Evolutionary conservation across 2,113 vertebrate genomes (phyloP).

Genomic region (Eolophus roseicapilla): DNA sequence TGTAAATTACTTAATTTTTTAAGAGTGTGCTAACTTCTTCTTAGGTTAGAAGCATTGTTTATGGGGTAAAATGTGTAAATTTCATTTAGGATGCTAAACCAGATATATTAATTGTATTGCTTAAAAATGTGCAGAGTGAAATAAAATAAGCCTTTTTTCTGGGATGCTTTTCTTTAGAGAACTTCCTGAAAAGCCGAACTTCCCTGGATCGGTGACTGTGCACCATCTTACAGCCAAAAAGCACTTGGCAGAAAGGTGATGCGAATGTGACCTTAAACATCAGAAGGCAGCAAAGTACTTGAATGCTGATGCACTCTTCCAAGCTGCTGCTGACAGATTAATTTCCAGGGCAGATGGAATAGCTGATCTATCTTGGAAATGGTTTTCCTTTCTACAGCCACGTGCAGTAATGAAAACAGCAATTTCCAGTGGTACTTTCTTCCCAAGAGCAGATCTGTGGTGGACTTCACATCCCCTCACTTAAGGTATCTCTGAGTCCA

Average conservation of each 20-base stretch:
- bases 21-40: background rate
- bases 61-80: background rate
- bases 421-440: background rate
- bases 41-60: background rate
- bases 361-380: background rate
- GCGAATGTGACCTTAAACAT: background rate
- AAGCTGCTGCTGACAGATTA: background rate
- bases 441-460: background rate
- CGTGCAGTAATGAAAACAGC: background rate
- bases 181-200: background rate
- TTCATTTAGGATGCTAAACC: background rate
- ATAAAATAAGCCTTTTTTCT: background rate
- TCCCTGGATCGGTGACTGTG: background rate
- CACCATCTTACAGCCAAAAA: background rate
- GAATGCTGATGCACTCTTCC: background rate
- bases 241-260: background rate
- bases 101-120: background rate
- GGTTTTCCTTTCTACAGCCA: background rate
- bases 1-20: background rate
- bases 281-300: background rate
- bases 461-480: background rate
- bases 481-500: rapidly evolving
- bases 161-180: background rate
- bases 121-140: background rate
- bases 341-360: background rate